Percentiles rank a stretch among this genome's conserved stretches.
phyloP scores from a whole-genome alignment of 2,797 vertebrate genomes.

The Triplophysa yarkandensis region DNA sequence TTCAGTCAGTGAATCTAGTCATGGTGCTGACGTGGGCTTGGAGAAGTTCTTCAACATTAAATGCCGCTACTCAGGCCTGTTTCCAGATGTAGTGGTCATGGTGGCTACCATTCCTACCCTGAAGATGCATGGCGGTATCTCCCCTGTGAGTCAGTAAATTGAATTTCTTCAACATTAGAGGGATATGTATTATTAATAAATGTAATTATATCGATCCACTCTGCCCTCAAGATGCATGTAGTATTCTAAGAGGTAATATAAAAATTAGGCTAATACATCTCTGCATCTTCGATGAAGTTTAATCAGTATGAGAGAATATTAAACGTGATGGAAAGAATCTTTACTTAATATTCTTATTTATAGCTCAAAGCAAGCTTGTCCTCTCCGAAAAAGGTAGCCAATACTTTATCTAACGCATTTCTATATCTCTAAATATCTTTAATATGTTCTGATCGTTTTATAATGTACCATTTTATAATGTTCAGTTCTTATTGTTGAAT shows the following conservation, averaged over 20 bases:
- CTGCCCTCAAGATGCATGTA: neutral
- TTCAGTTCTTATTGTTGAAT: neutral
- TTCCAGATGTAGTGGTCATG: constrained; percentile 81
- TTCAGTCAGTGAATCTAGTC: constrained; percentile 83
- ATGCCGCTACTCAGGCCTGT: constrained; percentile 81
- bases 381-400: constrained; percentile 77
- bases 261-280: constrained; percentile 1
- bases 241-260: neutral
- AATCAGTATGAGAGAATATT: neutral
- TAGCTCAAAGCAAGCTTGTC: constrained; percentile 81
- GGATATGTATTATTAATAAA: neutral
- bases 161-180: no score
- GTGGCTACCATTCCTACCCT: constrained; percentile 81
- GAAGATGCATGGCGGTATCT: constrained; percentile 84
- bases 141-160: constrained; percentile 70
- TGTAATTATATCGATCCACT: neutral
- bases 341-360: constrained; percentile 24
- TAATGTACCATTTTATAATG: neutral
- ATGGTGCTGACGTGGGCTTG: constrained; percentile 84
- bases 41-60: constrained; percentile 88
- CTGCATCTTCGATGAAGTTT: neutral
- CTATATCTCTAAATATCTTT: neutral
- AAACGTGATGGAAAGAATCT: neutral
- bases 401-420: neutral
- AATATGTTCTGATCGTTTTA: neutral